These are phyloP conservation scores for Recurvirostra avosetta DNA, from an alignment of 2,113 vertebrate genomes.

Conservation along the genomic window DNA sequence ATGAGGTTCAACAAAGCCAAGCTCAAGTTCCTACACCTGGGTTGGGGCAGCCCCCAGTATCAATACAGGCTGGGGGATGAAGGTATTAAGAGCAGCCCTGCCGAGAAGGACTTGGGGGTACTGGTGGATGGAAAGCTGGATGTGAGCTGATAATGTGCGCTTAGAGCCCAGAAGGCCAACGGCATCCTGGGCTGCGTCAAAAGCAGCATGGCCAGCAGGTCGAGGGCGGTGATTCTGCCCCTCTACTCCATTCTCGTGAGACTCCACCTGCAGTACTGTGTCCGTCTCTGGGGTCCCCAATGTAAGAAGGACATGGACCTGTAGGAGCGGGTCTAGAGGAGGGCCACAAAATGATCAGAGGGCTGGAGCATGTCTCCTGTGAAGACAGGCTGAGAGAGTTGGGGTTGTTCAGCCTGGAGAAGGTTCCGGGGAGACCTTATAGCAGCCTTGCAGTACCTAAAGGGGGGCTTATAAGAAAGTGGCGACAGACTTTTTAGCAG, in stretches of 20 bases:
- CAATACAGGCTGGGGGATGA: not conserved
- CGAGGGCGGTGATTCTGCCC: not conserved
- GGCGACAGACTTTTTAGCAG: too few relatives aligned
- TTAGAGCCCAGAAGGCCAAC: not conserved
- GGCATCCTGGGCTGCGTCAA: not conserved
- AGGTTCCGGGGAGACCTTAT: not conserved
- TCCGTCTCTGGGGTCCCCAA: not conserved
- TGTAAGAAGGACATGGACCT: not conserved
- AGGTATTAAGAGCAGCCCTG: not conserved
- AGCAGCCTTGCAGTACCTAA: not conserved
- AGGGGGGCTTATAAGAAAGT: not conserved
- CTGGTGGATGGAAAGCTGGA: not conserved
- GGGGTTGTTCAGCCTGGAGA: not conserved
- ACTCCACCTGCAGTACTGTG: fast-evolving
- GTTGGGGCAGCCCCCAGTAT: fast-evolving
- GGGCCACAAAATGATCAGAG: not conserved
- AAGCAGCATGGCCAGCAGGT: not conserved
- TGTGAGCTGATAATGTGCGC: not conserved
- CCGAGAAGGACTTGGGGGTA: not conserved
- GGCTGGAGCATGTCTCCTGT: not conserved
- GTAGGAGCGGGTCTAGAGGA: not conserved
- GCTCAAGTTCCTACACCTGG: not conserved
- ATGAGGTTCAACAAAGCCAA: not conserved
- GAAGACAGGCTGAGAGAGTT: not conserved
- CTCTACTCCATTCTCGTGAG: not conserved